Evolutionary conservation across 2,113 vertebrate genomes (phyloP).

Genomic region (Orthonyx spaldingii): DNA sequence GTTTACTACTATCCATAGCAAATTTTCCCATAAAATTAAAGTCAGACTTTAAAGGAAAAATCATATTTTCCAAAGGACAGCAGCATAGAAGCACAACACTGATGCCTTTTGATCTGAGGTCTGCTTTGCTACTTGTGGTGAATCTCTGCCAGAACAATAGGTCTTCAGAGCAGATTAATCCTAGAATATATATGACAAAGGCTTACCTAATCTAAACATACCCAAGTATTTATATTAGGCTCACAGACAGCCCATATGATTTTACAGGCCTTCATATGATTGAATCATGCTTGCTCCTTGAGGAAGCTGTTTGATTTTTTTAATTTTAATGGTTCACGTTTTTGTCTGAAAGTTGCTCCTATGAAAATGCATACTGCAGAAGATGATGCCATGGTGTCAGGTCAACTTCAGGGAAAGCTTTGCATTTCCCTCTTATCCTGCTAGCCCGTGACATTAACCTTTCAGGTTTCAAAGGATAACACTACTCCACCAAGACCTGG

Average conservation of each 20-base stretch:
- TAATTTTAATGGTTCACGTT: background rate
- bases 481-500: background rate
- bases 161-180: background rate
- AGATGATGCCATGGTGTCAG: background rate
- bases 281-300: rapidly evolving
- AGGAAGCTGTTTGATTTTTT: background rate
- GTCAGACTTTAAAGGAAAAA: background rate
- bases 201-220: background rate
- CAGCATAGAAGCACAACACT: background rate
- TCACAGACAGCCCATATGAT: background rate
- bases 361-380: background rate
- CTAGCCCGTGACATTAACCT: background rate
- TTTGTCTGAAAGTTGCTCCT: background rate
- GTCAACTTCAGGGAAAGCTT: background rate
- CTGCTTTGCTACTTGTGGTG: background rate
- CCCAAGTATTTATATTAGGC: background rate
- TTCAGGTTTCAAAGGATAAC: background rate
- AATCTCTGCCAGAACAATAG: background rate
- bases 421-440: background rate
- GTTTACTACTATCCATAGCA: background rate
- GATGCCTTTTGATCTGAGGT: background rate
- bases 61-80: background rate
- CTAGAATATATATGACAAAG: background rate
- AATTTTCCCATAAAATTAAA: background rate
- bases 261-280: background rate